Evolutionary conservation across 2,888 invertebrate genomes (phyloP), one percentile per base, ranked within the genome.

Genomic region (Caenorhabditis sp.): DNA sequence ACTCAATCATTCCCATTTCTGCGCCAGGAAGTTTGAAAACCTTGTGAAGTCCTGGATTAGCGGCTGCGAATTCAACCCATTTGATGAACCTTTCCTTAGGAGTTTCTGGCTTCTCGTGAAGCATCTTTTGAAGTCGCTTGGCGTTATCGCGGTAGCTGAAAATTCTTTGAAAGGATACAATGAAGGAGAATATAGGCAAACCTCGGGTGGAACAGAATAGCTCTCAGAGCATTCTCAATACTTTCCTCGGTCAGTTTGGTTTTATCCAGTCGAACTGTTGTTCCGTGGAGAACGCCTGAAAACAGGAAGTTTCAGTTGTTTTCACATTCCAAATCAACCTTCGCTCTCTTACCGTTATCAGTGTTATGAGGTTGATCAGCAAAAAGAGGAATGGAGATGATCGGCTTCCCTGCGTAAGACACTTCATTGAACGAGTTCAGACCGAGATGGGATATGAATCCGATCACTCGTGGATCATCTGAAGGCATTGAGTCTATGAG

Each of bases 281-380:
- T 84, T 41, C 84, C 86, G 0, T 79, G 73, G 10, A 58, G 51
- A 4, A 72, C 69, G 14, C 82, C 86, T 85, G 74, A 77, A 83
- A 77, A 70, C 28, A 51, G 19, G 22, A 28, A 38, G 24, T 28
- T 47, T n/a, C 59, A 47, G 1, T 58, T 49, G 22, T 49, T 49
- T 49, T 49, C 49, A 1, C 14, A 28, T 24, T 58, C 35, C 24
- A 7, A 49, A 14, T 10, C 19, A 35, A 54, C 31, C 51, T n/a
- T 63, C 16, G 26, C 12, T 6, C 7, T 16, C 72, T 80, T 63
- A 84, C 84, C 80, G 44, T 81, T 81, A 75, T 59, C 31, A 44
- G 85, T 72, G 76, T 86, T 86, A 47, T 85, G 77, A 0, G 68
- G 72, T 54, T 87, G 87, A 77, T 87, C 87, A 19, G 77, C 85